These are phyloP conservation scores for Apamea sordens DNA, from an alignment of 2,888 invertebrate species.

Conservation along the genomic window DNA sequence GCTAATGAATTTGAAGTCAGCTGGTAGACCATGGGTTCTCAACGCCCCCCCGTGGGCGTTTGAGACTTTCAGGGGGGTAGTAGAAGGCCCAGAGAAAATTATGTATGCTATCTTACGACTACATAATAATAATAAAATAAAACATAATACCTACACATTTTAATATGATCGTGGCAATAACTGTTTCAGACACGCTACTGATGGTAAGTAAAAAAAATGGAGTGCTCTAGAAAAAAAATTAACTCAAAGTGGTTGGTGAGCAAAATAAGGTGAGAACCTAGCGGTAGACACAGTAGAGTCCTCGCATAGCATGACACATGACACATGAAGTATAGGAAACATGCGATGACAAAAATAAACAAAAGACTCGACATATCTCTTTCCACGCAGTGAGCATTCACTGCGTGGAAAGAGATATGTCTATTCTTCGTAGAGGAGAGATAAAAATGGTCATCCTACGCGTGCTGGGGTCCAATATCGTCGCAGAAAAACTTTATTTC, in stretches of 20 bases:
- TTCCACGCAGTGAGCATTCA: too few species aligned
- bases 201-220: too few species aligned
- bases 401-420: background rate
- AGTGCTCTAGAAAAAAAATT: too few species aligned
- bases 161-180: too few species aligned
- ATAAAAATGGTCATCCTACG: background rate
- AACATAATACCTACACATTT: too few species aligned
- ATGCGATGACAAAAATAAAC: background rate
- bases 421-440: background rate
- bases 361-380: too few species aligned
- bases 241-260: too few species aligned
- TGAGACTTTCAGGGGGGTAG: background rate
- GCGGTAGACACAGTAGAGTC: too few species aligned
- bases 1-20: background rate
- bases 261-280: too few species aligned
- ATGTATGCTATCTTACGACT: background rate
- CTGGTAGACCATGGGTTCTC: background rate
- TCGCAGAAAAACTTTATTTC: background rate
- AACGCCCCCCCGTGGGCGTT: background rate
- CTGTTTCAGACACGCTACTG: too few species aligned
- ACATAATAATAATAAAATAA: too few species aligned
- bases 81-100: background rate
- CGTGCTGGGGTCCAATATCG: background rate
- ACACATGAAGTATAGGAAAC: background rate
- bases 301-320: too few species aligned